Percentiles rank a stretch among this genome's conserved stretches.
Conservation (phyloP, 2,888 invertebrate genomes). For the Cynaeus angustus region DNA sequence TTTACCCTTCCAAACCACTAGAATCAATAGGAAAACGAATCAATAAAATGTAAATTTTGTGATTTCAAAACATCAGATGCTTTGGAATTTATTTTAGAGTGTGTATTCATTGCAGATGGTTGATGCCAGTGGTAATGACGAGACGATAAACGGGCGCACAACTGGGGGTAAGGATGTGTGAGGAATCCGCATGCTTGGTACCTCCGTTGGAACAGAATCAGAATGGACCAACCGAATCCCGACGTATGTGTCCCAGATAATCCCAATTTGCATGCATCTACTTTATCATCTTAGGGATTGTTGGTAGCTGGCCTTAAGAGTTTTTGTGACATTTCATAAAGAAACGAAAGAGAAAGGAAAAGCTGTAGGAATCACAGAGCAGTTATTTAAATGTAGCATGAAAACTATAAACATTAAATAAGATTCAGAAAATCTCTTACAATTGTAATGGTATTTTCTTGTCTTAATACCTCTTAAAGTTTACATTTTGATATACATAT, state of each 20-base stretch:
- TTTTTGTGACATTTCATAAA: no score
- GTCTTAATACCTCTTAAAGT: no score
- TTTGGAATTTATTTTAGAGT: neutral
- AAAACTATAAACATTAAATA: no score
- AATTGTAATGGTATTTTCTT: no score
- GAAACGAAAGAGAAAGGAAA: no score
- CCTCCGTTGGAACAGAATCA: conserved; percentile 68
- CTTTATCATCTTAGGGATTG: neutral
- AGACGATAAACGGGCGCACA: conserved; percentile 39
- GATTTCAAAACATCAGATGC: neutral
- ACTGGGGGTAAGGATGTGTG: conserved; percentile 66
- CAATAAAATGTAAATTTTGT: conserved; percentile 10
- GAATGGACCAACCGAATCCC: conserved; percentile 66
- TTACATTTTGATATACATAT: no score
- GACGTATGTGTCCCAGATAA: conserved; percentile 63
- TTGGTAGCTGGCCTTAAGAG: no score
- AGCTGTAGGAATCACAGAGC: no score
- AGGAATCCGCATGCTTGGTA: conserved; percentile 70
- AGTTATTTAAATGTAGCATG: no score
- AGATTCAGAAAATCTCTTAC: no score
- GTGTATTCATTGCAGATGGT: conserved; percentile 36
- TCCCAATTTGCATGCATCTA: conserved; percentile 12
- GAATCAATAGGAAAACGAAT: neutral
- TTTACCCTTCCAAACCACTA: neutral
- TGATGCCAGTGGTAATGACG: conserved; percentile 36